Conservation (phyloP, 1,140 invertebrate genomes). For the Eulimnadia texana region DNA sequence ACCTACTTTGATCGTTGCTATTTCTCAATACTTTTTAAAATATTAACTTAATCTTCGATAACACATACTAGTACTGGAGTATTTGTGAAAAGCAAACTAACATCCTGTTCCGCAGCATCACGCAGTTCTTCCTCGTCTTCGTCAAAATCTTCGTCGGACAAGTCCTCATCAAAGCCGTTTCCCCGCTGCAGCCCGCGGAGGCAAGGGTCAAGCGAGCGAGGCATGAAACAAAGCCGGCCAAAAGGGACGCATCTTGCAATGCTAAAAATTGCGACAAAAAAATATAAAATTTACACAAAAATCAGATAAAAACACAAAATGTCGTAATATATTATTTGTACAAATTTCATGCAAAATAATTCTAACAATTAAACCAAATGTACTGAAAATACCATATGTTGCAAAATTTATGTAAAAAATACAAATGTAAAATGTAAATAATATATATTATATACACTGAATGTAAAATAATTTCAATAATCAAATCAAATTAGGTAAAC, state of each 20-base stretch:
- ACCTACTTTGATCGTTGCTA: too few relatives aligned
- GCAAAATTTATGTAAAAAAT: too few relatives aligned
- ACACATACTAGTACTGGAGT: not conserved
- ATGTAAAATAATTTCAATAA: too few relatives aligned
- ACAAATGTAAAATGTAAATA: too few relatives aligned
- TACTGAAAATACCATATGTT: too few relatives aligned
- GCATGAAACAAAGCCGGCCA: not conserved
- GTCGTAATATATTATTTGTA: not conserved
- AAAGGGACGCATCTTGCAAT: not conserved
- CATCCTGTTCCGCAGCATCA: conserved; percentile 5
- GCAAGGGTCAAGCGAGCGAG: not conserved
- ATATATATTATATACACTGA: too few relatives aligned
- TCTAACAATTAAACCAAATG: too few relatives aligned
- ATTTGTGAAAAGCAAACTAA: too few relatives aligned
- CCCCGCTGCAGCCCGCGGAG: not conserved
- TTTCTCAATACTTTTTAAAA: too few relatives aligned
- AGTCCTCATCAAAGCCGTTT: not conserved
- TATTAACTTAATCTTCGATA: not conserved
- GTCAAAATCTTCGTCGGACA: not conserved
- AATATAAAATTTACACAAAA: not conserved
- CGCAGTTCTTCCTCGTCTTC: conserved; percentile 1
- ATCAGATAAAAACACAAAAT: not conserved
- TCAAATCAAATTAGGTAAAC: too few relatives aligned
- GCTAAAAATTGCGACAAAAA: not conserved
- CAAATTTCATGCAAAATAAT: too few relatives aligned